These are phyloP conservation scores for Drosophila arizonae DNA, from an alignment of 1,140 invertebrate genomes.

Conservation along the genomic window DNA sequence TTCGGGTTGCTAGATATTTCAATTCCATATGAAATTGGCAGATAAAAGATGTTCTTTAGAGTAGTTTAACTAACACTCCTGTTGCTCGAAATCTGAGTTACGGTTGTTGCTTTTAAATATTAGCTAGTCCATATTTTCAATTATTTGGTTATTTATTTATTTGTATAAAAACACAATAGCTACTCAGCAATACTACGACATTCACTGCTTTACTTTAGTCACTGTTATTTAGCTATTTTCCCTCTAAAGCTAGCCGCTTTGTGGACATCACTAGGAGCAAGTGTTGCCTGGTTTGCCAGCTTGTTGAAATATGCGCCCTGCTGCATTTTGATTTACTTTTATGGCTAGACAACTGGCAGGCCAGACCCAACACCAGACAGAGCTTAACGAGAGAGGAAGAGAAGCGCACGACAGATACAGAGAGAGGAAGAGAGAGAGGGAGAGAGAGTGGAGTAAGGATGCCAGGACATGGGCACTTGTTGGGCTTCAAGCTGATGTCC, in stretches of 20 bases:
- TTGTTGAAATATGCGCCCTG: constrained; percentile 58
- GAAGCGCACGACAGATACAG: not conserved
- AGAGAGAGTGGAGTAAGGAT: not conserved
- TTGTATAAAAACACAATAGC: no score
- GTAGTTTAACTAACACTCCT: no score
- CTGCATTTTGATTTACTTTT: constrained; percentile 80
- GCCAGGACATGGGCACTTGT: constrained; percentile 55
- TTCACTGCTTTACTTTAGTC: not conserved
- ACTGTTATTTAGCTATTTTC: not conserved
- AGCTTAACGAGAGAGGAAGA: not conserved
- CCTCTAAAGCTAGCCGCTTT: not conserved
- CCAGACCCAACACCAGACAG: not conserved
- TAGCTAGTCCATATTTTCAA: no score
- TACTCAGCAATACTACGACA: no score
- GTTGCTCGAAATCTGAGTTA: no score
- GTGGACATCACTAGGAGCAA: not conserved
- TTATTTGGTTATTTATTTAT: no score
- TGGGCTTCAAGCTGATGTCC: constrained; percentile 70
- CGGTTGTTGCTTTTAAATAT: no score
- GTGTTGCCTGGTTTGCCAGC: constrained; percentile 35
- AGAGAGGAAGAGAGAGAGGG: not conserved
- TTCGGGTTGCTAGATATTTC: no score
- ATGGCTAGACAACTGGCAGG: constrained; percentile 62
- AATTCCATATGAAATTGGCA: no score
- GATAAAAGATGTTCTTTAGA: no score